phyloP scores from a whole-genome alignment of 2,888 invertebrate genomes.

The Ectobius pallidus region DNA sequence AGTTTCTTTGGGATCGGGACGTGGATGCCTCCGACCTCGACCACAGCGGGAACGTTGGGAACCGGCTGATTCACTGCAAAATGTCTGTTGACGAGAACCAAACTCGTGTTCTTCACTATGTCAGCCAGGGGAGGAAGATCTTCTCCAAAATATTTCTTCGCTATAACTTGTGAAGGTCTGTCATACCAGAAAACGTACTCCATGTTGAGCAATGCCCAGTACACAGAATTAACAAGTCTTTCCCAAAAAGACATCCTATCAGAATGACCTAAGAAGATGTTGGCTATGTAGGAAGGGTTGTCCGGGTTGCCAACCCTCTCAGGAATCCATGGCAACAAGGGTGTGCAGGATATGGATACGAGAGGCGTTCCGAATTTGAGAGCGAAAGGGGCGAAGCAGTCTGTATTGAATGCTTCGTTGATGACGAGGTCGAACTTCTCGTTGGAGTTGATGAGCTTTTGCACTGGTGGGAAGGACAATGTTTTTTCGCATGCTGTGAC shows the following conservation, averaged over 20 bases:
- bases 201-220: not conserved
- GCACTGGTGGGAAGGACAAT: conserved; percentile 35
- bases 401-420: conserved; percentile 72
- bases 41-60: conserved; percentile 34
- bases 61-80: conserved; percentile 29
- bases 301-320: conserved; percentile 62
- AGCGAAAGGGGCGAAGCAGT: conserved; percentile 71
- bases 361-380: conserved; percentile 63
- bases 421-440: conserved; percentile 68
- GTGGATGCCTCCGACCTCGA: conserved; percentile 38
- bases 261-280: conserved; percentile 55
- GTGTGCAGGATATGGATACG: conserved; percentile 63
- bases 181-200: conserved; percentile 20
- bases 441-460: conserved; percentile 40
- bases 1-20: conserved; percentile 21
- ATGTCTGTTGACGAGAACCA: conserved; percentile 34
- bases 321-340: conserved; percentile 66
- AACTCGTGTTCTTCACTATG: conserved; percentile 32
- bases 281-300: conserved; percentile 63
- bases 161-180: conserved; percentile 18
- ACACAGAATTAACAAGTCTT: conserved; percentile 26
- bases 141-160: conserved; percentile 30
- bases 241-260: conserved; percentile 37
- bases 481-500: conserved; percentile 35
- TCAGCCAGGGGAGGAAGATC: conserved; percentile 27